Percentiles rank a stretch among this genome's conserved stretches.
Conservation (phyloP, 2,797 vertebrate genomes). For the Liparis tanakae region DNA sequence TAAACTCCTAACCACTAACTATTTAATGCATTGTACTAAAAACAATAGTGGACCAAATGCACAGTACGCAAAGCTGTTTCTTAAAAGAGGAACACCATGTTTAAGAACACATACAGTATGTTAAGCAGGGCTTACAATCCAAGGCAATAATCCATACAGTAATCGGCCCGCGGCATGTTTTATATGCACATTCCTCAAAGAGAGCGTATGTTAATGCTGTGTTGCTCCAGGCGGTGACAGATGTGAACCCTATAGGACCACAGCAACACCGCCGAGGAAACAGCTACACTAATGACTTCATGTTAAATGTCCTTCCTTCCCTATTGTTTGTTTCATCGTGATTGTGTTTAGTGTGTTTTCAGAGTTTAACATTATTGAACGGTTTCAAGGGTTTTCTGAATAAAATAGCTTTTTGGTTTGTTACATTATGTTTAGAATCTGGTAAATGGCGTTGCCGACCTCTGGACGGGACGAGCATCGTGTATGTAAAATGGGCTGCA, state of each 20-base stretch:
- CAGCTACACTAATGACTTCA: background rate
- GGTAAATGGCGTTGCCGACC: background rate
- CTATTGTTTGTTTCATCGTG: background rate
- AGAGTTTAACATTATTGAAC: background rate
- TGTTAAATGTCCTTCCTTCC: background rate
- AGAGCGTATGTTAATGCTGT: background rate
- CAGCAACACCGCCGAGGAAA: background rate
- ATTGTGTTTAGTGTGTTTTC: background rate
- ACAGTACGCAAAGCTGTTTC: background rate
- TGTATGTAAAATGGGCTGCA: conserved; percentile 20
- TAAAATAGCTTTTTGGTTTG: background rate
- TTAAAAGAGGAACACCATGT: conserved; percentile 1
- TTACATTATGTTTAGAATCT: conserved; percentile 1
- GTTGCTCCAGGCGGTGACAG: background rate
- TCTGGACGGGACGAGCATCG: conserved; percentile 1
- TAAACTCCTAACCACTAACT: conserved; percentile 15
- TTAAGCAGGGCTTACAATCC: background rate
- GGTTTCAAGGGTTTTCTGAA: background rate
- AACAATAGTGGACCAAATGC: conserved; percentile 10
- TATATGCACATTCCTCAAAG: background rate
- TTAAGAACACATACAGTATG: background rate
- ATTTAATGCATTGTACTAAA: conserved; percentile 28
- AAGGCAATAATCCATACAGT: conserved; percentile 5
- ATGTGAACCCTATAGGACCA: conserved; percentile 16
- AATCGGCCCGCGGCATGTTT: conserved; percentile 16